Evolutionary conservation across 2,797 vertebrate genomes (phyloP).

Genomic region (Craterocephalus amniculus): DNA sequence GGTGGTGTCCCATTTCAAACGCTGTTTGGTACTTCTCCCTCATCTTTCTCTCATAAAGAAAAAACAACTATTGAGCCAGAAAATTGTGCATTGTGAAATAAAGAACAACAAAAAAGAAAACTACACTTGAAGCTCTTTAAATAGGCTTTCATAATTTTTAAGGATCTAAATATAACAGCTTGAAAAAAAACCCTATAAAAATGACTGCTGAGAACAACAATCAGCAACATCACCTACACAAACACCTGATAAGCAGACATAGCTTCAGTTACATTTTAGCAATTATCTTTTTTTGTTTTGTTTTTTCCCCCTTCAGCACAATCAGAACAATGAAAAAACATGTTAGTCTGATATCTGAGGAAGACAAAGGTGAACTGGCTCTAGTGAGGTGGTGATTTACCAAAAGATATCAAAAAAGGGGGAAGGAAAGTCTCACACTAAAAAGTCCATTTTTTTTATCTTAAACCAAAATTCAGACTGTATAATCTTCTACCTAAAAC

Average conservation of each 20-base stretch:
- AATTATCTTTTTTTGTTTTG: background rate
- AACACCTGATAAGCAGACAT: background rate
- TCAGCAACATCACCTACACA: background rate
- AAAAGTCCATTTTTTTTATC: background rate
- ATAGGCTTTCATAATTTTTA: background rate
- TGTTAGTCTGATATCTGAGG: background rate
- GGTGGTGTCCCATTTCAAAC: too few relatives aligned
- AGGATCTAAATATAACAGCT: background rate
- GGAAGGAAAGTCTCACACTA: background rate
- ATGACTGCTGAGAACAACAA: background rate
- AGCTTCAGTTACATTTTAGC: background rate
- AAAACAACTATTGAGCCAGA: too few relatives aligned
- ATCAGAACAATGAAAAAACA: slow-evolving; percentile 8
- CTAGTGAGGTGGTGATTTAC: background rate
- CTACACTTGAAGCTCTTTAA: background rate
- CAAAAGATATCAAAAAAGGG: slow-evolving; percentile 1
- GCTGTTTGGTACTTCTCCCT: background rate
- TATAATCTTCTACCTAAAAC: background rate
- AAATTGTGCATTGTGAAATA: background rate
- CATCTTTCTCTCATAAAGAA: too few relatives aligned
- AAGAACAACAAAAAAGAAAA: background rate
- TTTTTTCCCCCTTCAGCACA: background rate
- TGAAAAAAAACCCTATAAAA: background rate
- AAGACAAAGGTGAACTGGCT: background rate
- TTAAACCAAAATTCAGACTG: background rate